Evolutionary conservation across 2,888 invertebrate genomes (phyloP).

Genomic region (Hemaris fuciformis): DNA sequence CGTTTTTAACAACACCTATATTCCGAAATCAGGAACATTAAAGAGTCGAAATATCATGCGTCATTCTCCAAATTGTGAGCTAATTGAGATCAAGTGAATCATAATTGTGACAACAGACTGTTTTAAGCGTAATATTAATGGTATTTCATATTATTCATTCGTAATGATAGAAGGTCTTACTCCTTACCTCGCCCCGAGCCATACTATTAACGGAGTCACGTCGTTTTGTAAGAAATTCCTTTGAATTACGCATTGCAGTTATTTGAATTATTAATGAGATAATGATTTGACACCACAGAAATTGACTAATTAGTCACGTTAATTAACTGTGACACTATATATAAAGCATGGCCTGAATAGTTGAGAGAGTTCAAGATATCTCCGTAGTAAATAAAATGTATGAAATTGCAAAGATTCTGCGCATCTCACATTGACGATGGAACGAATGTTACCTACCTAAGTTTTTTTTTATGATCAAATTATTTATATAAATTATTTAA

Average conservation of each 20-base stretch:
- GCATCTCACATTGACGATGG: not conserved
- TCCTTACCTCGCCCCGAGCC: not conserved
- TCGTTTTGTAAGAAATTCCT: constrained; percentile 14
- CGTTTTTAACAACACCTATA: not conserved
- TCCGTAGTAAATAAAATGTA: not conserved
- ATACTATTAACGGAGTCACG: not conserved
- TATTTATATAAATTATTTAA: not conserved
- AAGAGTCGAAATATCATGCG: not conserved
- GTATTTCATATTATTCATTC: not conserved
- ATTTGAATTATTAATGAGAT: not conserved
- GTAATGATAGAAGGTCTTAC: constrained; percentile 7
- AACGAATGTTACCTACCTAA: too few species aligned
- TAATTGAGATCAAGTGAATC: constrained; percentile 3
- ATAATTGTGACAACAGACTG: not conserved
- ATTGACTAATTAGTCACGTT: not conserved
- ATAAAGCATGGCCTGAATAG: not conserved
- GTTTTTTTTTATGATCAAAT: too few species aligned
- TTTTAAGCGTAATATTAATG: not conserved
- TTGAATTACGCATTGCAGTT: not conserved
- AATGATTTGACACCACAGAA: not conserved
- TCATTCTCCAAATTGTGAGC: not conserved
- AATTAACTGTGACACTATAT: not conserved
- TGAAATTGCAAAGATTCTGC: not conserved
- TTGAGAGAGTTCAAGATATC: not conserved
- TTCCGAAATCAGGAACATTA: not conserved